These are phyloP conservation scores for Peromyscus nudipes DNA, from an alignment of 2,797 vertebrate species.

Conservation along the genomic window DNA sequence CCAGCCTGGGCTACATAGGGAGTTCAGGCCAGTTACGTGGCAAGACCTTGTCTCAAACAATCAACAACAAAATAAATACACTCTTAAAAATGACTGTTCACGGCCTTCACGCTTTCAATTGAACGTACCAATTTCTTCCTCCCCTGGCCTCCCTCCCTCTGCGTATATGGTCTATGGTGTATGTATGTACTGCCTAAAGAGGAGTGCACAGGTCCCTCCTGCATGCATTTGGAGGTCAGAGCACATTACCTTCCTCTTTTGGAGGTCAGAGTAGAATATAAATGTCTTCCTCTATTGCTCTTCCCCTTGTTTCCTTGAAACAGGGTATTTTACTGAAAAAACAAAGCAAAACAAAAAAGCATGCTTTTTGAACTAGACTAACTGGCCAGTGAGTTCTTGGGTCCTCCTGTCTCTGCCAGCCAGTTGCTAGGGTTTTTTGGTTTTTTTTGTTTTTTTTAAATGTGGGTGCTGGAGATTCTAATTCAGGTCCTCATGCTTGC, in stretches of 20 bases:
- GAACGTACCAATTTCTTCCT: not conserved
- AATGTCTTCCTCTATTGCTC: too few relatives aligned
- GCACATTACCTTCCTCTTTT: not conserved
- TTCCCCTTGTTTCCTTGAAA: not conserved
- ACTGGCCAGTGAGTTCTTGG: not conserved
- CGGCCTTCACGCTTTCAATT: not conserved
- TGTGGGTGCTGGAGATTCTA: not conserved
- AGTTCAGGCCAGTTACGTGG: not conserved
- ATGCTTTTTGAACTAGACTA: not conserved
- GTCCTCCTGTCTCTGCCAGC: not conserved
- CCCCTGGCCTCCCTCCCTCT: not conserved
- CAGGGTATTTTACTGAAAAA: not conserved
- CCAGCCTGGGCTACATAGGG: not conserved
- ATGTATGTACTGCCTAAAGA: not conserved
- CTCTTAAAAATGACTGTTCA: not conserved
- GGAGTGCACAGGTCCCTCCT: not conserved
- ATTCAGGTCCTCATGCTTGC: not conserved
- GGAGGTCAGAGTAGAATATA: not conserved
- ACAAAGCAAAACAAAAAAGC: not conserved
- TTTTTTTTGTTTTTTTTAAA: not conserved
- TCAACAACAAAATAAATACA: not conserved
- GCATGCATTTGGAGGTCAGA: not conserved
- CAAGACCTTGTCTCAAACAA: not conserved
- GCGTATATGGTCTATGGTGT: not conserved
- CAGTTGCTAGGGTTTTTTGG: not conserved